Evolutionary conservation across 1,140 invertebrate genomes (phyloP), one percentile per base, ranked within the genome.

Genomic region (Nylanderia fulva): DNA sequence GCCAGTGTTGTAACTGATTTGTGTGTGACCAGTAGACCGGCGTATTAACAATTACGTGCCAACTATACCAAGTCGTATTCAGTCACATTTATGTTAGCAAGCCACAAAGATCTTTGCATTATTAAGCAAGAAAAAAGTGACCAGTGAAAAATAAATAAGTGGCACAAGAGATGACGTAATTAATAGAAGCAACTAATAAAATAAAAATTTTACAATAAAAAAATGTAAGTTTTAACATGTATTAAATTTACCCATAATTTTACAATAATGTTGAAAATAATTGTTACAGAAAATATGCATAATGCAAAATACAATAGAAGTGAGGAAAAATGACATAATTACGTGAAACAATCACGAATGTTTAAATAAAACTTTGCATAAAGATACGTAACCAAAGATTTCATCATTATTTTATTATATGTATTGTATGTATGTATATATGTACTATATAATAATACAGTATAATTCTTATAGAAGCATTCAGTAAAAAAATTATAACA

Each of bases 1-100:
- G 21, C 0, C 15, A 68, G 45, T 68, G 1, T 36, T 39, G 48
- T 48, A n/a, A 80, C 7, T 13, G 21, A 68, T 68, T 54, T 9
- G 8, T 21, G 36, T 45, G 56, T 39, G 42, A 18, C 2, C 27
- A 39, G n/a, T 66, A 42, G 60, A 52, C 29, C 36, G 60, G 63
- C 15, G n/a, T 21, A n/a, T 52, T 29, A 64, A 66, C 42, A 54
- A 79, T 79, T 54, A 66, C 54, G 36, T 15, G 61, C 21, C 45
- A 79, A 68, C 64, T 54, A 79, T 54, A 33, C 21, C 18, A 33
- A 15, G 9, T 11, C 0, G 21, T n/a, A 0, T 54, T 13, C 9
- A 42, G 18, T 54, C 21, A n/a, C 21, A n/a, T 52, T 68, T 33
- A 27, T 15, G 18, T 24, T 7, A 24, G 13, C 48, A 6, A 54